These are phyloP conservation scores for Glareola pratincola DNA, from an alignment of 2,113 vertebrate species.

Conservation along the genomic window DNA sequence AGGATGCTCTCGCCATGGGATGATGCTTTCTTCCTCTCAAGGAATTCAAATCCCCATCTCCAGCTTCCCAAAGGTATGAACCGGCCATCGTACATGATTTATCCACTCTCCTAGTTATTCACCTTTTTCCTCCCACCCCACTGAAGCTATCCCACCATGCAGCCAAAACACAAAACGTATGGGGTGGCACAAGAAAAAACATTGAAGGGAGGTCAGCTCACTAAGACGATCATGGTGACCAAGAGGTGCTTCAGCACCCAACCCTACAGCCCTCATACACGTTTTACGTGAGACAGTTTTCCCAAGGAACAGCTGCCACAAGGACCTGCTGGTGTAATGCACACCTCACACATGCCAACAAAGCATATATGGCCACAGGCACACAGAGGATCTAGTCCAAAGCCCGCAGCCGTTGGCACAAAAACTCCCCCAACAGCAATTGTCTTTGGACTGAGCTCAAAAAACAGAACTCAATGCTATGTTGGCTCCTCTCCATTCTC, in stretches of 20 bases:
- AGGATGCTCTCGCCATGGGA: neutral
- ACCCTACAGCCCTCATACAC: neutral
- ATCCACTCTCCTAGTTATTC: neutral
- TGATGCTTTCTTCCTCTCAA: neutral
- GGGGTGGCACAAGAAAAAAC: neutral
- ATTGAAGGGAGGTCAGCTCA: neutral
- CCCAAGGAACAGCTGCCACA: neutral
- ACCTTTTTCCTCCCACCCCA: neutral
- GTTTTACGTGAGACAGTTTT: neutral
- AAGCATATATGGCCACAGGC: neutral
- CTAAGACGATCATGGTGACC: rapidly evolving
- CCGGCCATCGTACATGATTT: neutral
- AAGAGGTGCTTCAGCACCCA: neutral
- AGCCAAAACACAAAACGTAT: neutral
- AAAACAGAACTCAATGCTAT: rapidly evolving
- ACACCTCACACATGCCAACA: neutral
- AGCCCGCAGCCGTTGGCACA: rapidly evolving
- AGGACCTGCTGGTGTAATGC: neutral
- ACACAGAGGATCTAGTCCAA: rapidly evolving
- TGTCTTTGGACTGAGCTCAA: neutral
- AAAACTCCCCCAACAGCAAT: neutral
- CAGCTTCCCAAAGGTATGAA: neutral
- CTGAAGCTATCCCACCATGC: neutral
- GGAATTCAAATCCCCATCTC: neutral
- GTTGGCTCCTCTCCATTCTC: neutral